Conservation (phyloP, 2,797 vertebrate species). For the Momotus momota region DNA sequence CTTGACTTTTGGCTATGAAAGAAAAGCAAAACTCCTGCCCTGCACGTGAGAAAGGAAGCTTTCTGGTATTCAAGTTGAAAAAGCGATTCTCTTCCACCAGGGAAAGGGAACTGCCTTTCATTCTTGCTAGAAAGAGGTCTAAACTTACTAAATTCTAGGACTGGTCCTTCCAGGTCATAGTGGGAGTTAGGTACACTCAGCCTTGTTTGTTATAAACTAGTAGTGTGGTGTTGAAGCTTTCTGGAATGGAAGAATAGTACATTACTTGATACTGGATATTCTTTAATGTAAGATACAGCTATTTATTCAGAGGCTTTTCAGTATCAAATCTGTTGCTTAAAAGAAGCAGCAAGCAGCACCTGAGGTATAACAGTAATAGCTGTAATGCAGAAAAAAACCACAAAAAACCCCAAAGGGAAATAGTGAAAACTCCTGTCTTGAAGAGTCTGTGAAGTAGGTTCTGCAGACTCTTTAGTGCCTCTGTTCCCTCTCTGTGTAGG, state of each 20-base stretch:
- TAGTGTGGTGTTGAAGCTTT: neutral
- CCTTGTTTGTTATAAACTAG: neutral
- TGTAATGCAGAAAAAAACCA: neutral
- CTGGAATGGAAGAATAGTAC: neutral
- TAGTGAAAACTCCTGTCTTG: neutral
- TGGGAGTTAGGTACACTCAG: neutral
- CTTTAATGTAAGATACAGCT: neutral
- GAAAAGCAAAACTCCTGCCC: constrained; percentile 64
- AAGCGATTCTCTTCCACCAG: constrained; percentile 39
- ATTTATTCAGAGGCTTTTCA: neutral
- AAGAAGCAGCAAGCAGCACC: neutral
- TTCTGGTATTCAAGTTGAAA: constrained; percentile 60
- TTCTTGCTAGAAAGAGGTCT: constrained; percentile 10
- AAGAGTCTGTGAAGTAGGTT: constrained; percentile 31
- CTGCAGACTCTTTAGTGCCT: neutral
- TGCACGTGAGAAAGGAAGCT: constrained; percentile 63
- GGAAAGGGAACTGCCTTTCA: constrained; percentile 40
- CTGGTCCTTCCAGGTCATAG: neutral
- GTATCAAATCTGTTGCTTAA: constrained; percentile 12
- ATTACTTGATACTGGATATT: constrained; percentile 49
- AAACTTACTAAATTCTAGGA: neutral
- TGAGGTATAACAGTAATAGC: neutral
- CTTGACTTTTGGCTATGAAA: constrained; percentile 68
- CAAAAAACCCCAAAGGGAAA: neutral
- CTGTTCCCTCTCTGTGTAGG: constrained; percentile 1